These are phyloP conservation scores for Percopsis transmontana DNA, from an alignment of 2,113 vertebrate species.

Conservation along the genomic window DNA sequence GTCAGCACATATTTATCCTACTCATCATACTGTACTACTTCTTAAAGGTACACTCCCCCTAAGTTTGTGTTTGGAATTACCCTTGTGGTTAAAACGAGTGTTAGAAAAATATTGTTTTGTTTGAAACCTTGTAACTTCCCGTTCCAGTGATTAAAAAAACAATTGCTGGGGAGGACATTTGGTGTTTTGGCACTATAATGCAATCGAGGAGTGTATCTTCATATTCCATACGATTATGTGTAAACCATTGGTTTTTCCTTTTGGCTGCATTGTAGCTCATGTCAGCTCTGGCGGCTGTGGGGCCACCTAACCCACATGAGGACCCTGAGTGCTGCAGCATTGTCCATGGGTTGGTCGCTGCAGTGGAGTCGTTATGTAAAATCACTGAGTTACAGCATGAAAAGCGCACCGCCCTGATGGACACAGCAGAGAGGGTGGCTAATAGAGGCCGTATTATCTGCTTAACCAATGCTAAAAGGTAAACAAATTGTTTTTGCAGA, in stretches of 20 bases:
- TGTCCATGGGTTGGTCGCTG: conserved; percentile 91
- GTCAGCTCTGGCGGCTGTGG: conserved; percentile 90
- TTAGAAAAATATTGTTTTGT: too few species aligned
- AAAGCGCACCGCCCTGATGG: conserved; percentile 87
- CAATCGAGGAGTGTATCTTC: not conserved
- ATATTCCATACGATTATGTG: not conserved
- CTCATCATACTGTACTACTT: too few species aligned
- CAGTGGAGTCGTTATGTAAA: conserved; percentile 93
- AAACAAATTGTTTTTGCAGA: not conserved
- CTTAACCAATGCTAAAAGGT: conserved; percentile 97
- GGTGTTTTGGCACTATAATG: too few species aligned
- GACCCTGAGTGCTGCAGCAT: conserved; percentile 98
- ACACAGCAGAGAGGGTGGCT: conserved; percentile 91
- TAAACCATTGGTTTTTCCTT: not conserved
- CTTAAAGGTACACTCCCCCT: too few species aligned
- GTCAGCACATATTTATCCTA: too few species aligned
- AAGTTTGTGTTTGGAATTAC: too few species aligned
- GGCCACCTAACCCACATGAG: conserved; percentile 92
- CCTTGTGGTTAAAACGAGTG: too few species aligned
- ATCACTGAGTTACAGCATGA: conserved; percentile 95
- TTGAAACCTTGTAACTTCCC: too few species aligned
- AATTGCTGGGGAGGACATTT: too few species aligned
- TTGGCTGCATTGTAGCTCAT: conserved; percentile 80
- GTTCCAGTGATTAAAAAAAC: too few species aligned
- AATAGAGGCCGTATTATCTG: conserved; percentile 96